Percentiles rank a stretch among this genome's conserved stretches.
These are phyloP conservation scores for Caloenas nicobarica DNA, from an alignment of 2,113 vertebrate genomes.

Conservation along the genomic window DNA sequence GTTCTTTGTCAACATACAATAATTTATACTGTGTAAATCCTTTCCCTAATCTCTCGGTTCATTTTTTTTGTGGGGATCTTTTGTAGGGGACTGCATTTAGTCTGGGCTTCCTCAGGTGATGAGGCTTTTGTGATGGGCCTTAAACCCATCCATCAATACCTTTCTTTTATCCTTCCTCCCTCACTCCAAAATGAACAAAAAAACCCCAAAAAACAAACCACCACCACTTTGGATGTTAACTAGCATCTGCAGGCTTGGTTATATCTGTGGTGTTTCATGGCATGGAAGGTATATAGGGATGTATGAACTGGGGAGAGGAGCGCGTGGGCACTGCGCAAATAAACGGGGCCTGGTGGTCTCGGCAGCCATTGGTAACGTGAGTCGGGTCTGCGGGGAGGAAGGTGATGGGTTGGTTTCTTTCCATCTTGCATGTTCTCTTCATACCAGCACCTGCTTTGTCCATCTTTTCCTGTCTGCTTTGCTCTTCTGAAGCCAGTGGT, in stretches of 20 bases:
- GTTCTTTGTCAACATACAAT: neutral
- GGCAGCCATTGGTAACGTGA: fast-evolving
- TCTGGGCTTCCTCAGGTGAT: neutral
- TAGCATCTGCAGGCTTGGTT: neutral
- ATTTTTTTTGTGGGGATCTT: neutral
- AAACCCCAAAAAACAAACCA: too few species aligned
- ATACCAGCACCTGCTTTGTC: neutral
- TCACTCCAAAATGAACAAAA: neutral
- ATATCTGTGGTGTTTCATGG: neutral
- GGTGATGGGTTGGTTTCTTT: neutral
- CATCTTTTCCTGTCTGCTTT: neutral
- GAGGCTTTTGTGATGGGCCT: neutral
- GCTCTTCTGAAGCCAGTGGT: neutral
- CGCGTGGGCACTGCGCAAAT: neutral
- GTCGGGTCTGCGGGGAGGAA: neutral
- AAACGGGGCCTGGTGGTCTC: neutral
- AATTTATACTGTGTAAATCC: neutral
- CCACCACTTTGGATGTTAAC: neutral
- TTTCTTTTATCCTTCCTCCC: neutral
- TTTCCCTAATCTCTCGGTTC: neutral
- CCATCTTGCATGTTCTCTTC: neutral
- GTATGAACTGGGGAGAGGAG: neutral
- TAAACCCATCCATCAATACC: neutral
- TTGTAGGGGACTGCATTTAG: neutral
- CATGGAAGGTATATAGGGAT: fast-evolving